A percentile compares a stretch with the other conserved stretches of the same genome.
These are phyloP conservation scores for Anseranas semipalmata DNA, from an alignment of 2,113 vertebrate species.

Conservation along the genomic window DNA sequence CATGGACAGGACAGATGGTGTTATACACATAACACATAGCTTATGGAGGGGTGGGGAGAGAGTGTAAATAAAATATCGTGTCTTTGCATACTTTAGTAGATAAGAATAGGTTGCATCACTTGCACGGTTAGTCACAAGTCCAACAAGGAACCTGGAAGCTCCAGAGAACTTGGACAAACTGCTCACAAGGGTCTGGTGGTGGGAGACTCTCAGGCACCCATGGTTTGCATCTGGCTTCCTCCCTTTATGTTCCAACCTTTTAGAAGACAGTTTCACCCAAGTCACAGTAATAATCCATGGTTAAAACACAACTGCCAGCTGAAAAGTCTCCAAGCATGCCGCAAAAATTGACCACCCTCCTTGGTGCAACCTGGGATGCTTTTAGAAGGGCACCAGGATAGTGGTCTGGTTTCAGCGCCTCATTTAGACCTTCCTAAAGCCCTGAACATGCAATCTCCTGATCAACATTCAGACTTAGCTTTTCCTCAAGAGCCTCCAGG, in stretches of 20 bases:
- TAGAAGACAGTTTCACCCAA: not conserved
- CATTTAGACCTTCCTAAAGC: not conserved
- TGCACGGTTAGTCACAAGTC: not conserved
- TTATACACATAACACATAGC: not conserved
- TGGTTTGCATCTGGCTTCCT: not conserved
- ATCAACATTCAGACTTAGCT: not conserved
- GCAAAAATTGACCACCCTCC: not conserved
- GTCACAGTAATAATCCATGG: not conserved
- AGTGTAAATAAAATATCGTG: not conserved
- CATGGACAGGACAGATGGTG: constrained; percentile 2
- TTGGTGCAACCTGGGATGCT: not conserved
- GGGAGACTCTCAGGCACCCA: not conserved
- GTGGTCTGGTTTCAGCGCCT: not conserved
- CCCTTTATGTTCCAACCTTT: not conserved
- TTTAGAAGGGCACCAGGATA: not conserved
- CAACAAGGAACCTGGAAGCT: not conserved
- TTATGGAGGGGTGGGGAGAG: not conserved
- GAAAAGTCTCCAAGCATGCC: not conserved
- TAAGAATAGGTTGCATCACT: constrained; percentile 16
- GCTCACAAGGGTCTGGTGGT: not conserved
- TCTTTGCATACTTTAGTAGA: not conserved
- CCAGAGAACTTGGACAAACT: not conserved
- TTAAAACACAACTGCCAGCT: not conserved
- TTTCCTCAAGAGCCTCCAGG: not conserved
- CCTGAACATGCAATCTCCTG: not conserved